Evolutionary conservation across 2,888 invertebrate species (phyloP), one percentile per base, ranked within the genome.

Genomic region (Autographa gamma): DNA sequence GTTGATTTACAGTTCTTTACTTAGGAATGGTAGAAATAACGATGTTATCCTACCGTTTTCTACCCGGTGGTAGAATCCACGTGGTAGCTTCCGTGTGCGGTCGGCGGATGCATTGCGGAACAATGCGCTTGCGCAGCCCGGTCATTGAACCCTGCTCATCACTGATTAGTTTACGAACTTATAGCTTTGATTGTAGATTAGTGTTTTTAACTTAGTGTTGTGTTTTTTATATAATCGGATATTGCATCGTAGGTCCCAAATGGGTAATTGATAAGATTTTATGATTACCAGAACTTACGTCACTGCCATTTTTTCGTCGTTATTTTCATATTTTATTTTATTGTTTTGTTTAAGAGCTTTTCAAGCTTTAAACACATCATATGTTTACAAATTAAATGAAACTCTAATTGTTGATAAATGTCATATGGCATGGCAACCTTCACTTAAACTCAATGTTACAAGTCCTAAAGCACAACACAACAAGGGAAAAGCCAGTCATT

Each of bases 31-130:
- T 59, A 69, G 41, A 60, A 25, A 58, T 56, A 31, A 67, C 3
- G 31, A 66, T 76, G 18, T 62, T 59, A 70, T 79, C 38, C 48
- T 48, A 48, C 48, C 48, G 48, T 48, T n/a, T n/a, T 3, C 48
- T 48, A 66, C 62, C 32, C n/a, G n/a, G 54, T 66, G 60, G 52
- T 73, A 66, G 54, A 31, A 60, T 83, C 67, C 59, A 73, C 56
- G 56, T 32, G 60, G 25, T 66, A 71, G 77, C 81, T 86, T 88
- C 85, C 81, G 81, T 77, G 77, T 77, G 77, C 71, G 58, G 73
- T 75, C 77, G 79, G 71, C 82, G 82, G 86, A 86, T 85, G 85
- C 87, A 89, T 90, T 83, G 88, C 90, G 88, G 87, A 90, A 91
- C 90, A 91, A 89, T 89, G 88, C 88, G 86, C 84, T 76, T 74